phyloP scores from a whole-genome alignment of 2,113 vertebrate genomes.

The Steatornis caripensis region DNA sequence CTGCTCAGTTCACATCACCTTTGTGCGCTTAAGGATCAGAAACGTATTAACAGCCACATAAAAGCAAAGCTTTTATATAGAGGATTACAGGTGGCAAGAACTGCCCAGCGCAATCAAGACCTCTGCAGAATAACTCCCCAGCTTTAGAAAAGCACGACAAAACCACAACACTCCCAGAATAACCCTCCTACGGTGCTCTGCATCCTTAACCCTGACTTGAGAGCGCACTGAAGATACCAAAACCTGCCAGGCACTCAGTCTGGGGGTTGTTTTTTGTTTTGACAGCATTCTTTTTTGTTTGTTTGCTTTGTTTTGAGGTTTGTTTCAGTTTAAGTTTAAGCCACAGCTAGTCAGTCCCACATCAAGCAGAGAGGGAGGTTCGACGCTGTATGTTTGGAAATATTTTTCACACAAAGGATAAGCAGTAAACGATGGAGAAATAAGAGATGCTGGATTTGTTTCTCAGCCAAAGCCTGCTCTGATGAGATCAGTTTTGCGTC shows the following conservation, averaged over 20 bases:
- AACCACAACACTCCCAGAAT: not conserved
- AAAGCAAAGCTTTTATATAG: not conserved
- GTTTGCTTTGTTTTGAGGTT: not conserved
- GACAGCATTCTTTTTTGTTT: not conserved
- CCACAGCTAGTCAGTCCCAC: not conserved
- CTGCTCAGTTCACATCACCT: not conserved
- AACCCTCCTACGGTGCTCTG: rapidly evolving
- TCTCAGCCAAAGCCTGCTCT: not conserved
- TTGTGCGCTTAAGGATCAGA: not conserved
- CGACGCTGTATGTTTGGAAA: not conserved
- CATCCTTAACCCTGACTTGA: not conserved
- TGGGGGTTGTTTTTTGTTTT: not conserved
- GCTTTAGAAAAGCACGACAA: not conserved
- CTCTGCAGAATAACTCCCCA: not conserved
- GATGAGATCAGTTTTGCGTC: not conserved
- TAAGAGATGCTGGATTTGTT: not conserved
- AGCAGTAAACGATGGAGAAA: not conserved
- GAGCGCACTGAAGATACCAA: not conserved
- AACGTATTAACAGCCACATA: not conserved
- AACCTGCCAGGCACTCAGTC: not conserved
- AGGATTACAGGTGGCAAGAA: not conserved
- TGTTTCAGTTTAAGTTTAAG: not conserved
- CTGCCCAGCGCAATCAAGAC: not conserved
- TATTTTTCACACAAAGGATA: not conserved
- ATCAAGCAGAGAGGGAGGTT: not conserved